Base-by-base conservation (phyloP, 2,888 invertebrate genomes). In the Anthrax anthrax region DNA sequence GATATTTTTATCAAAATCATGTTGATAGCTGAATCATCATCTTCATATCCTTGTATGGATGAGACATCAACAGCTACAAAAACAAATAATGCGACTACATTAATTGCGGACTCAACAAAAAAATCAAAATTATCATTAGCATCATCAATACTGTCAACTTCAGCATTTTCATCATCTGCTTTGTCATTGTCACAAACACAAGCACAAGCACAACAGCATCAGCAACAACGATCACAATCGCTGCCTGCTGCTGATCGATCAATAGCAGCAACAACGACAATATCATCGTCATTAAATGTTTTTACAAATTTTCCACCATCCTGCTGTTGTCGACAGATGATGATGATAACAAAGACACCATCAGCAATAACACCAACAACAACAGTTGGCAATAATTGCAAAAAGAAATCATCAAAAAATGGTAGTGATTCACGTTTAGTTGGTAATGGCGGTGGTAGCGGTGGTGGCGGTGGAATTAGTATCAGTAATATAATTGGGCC, bases 401-500 rank as follows among this genome's bases (percentile, higher is more conserved):
- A 34, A 16, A 16, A 16, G 16, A 36, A 36, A 36, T 16, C n/a
- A 14, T 4, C 16, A 36, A 36, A 36, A n/a, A 36, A 13, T 16
- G 36, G 2, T 16, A 16, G 6, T n/a, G 36, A n/a, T 36, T 16
- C n/a, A 34, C 12, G 13, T 4, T 8, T 14, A 34, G 13, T 3
- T 36, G 34, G 13, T 34, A 10, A 4, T 4, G 5, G 36, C 6
- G 2, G n/a, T 36, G 34, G 13, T 34, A 10, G 14, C 10, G 5
- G 36, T 16, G 2, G 4, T 36, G 36, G 36, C 4, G 34, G 34
- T 34, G 23, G 23, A 23, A n/a, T n/a, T 27, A 27, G 23, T 5
- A 2, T 27, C 23, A 8, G 23, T 9, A 27, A 9, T 27, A 27
- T 5, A 9, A 27, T 63, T 54, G 63, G 60, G 50, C 63, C 66